phyloP scores from a whole-genome alignment of 1,140 invertebrate species.

The Vollenhovia emeryi region DNA sequence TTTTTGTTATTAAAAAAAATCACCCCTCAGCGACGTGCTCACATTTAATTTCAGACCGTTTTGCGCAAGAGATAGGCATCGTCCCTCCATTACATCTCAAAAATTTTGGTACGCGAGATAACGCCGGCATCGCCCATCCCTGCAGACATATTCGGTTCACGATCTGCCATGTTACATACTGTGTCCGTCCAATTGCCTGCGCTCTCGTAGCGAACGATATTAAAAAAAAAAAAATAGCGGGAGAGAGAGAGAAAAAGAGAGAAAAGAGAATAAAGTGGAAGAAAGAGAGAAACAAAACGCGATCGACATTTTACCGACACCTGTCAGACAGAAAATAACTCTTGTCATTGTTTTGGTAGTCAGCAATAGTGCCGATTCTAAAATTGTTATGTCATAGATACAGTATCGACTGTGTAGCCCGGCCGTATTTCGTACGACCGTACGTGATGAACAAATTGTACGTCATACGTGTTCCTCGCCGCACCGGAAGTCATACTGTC shows the following conservation, averaged over 20 bases:
- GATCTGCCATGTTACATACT: constrained; percentile 53
- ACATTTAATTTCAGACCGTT: neutral
- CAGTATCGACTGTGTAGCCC: constrained; percentile 38
- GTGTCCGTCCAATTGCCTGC: constrained; percentile 65
- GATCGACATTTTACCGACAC: constrained; percentile 67
- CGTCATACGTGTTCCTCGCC: constrained; percentile 24
- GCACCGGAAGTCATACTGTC: constrained; percentile 14
- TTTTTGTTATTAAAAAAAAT: neutral
- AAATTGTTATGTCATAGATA: constrained; percentile 58
- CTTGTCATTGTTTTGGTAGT: constrained; percentile 70
- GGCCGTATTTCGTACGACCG: constrained; percentile 1
- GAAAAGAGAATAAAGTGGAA: constrained; percentile 29
- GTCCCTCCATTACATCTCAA: constrained; percentile 27
- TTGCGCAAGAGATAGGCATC: neutral
- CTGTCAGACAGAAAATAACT: constrained; percentile 73
- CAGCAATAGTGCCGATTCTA: constrained; percentile 58
- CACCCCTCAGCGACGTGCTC: neutral
- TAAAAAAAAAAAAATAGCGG: constrained; percentile 27
- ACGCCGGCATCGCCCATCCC: constrained; percentile 47
- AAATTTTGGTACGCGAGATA: constrained; percentile 62
- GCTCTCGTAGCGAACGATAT: constrained; percentile 62
- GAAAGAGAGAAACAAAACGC: constrained; percentile 32
- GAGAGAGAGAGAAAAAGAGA: neutral
- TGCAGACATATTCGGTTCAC: constrained; percentile 51
- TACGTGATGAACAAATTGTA: constrained; percentile 53